Evolutionary conservation across 1,140 invertebrate species (phyloP), one percentile per base, ranked within the genome.

Genomic region (Telenomus remus): DNA sequence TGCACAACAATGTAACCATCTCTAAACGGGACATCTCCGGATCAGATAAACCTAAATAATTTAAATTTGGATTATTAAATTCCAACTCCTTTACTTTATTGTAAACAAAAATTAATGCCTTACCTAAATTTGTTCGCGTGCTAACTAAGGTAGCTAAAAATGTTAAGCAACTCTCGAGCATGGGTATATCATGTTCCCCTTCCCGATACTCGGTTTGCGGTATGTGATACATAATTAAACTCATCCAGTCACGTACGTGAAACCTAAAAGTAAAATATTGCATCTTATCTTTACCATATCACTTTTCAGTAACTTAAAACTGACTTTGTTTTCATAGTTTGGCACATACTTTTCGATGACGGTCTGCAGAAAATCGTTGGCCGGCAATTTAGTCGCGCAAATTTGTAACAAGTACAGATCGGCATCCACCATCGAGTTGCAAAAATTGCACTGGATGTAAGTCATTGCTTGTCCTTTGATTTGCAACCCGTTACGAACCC

Each of bases 381-480:
- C 91, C 60, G 94, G 93, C 61, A 98, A 88, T 82, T 96, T 93
- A 1, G 94, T 96, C 37, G 95, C 95, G 88, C 96, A 97, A 13
- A 98, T 91, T 91, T 97, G 96, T 56, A 98, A 85, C 48, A 98
- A 91, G 89, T 96, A 99, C 39, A 99, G 89, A 89, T 99, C 97
- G 79, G 97, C 95, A 89, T 99, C 97, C 0, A 97, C 95, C 95
- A 98, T 98, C 0, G 97, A 98, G 87, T 98, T 98, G 88, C 96
- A 98, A 88, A 99, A 99, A 89, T 99, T 98, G 65, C 96, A 97
- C 85, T 99, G 97, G 75, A 98, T 96, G 84, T 99, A 99, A 13
- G 97, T 98, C 96, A 99, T 98, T 4, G 97, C 97, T 89, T 99
- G 97, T 10, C 97, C 97, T 87, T 97, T 97, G 76, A 99, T 98